phyloP scores from a whole-genome alignment of 2,113 vertebrate genomes.

The Alethe castanea region DNA sequence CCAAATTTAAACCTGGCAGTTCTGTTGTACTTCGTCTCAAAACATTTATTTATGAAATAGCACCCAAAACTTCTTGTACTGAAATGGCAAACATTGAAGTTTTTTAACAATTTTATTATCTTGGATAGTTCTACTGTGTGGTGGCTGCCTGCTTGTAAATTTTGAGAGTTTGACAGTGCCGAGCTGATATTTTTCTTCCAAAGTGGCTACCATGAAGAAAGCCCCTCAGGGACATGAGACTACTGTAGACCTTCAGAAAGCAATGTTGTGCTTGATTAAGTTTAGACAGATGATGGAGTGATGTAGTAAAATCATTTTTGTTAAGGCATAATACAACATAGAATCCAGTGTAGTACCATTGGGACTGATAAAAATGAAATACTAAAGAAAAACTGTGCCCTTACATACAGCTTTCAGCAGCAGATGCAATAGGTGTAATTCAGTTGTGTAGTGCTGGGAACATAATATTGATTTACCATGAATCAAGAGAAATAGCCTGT shows the following conservation, averaged over 20 bases:
- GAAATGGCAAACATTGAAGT: background rate
- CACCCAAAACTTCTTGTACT: background rate
- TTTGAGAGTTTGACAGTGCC: slow-evolving; percentile 2
- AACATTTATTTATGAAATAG: background rate
- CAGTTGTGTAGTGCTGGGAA: slow-evolving; percentile 46
- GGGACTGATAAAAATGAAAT: slow-evolving; percentile 59
- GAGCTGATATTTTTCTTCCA: slow-evolving; percentile 40
- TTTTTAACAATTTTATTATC: background rate
- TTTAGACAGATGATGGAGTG: slow-evolving; percentile 66
- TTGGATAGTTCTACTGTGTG: background rate
- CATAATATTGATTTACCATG: slow-evolving; percentile 64
- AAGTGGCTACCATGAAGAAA: slow-evolving; percentile 40
- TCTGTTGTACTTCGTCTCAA: background rate
- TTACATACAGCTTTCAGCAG: slow-evolving; percentile 36
- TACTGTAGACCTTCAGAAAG: slow-evolving; percentile 46
- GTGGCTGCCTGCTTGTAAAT: background rate
- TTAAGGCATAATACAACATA: slow-evolving; percentile 38
- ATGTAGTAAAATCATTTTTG: slow-evolving; percentile 68
- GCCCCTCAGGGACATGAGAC: background rate
- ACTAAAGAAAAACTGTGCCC: slow-evolving; percentile 11
- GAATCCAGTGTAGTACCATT: background rate
- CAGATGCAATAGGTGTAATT: slow-evolving; percentile 42
- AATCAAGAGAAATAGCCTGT: slow-evolving; percentile 54
- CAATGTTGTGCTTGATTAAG: slow-evolving; percentile 66
- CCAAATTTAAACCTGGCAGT: background rate